Evolutionary conservation across 1,140 invertebrate species (phyloP).

Genomic region (Zophobas morio): DNA sequence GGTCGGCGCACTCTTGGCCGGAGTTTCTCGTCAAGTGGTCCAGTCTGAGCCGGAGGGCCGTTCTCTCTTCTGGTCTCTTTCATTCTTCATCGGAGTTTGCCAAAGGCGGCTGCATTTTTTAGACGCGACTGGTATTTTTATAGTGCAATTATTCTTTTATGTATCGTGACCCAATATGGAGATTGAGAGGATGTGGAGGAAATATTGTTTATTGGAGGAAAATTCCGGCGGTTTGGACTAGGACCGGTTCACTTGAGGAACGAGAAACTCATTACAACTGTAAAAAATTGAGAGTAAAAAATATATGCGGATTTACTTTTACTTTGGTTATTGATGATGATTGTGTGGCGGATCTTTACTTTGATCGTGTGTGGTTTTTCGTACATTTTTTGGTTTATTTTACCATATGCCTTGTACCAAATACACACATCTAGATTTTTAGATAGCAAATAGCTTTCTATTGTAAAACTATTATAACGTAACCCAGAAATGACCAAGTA

Average conservation of each 20-base stretch:
- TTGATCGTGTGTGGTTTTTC: neutral
- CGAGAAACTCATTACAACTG: conserved; percentile 8
- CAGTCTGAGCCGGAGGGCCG: conserved; percentile 46
- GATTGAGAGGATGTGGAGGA: neutral
- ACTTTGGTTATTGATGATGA: neutral
- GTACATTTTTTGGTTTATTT: too few relatives aligned
- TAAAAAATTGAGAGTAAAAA: conserved; percentile 35
- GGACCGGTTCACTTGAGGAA: neutral
- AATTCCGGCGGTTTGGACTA: neutral
- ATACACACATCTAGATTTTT: too few relatives aligned
- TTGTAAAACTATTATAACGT: too few relatives aligned
- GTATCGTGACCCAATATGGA: conserved; percentile 25
- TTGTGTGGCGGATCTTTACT: neutral
- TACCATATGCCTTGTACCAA: too few relatives aligned
- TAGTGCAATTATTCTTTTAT: conserved; percentile 35
- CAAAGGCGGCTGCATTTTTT: conserved; percentile 43
- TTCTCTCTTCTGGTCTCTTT: conserved; percentile 53
- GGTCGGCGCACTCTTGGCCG: conserved; percentile 13
- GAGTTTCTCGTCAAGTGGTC: conserved; percentile 54
- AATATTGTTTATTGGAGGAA: neutral
- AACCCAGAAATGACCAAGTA: too few relatives aligned
- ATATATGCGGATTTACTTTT: conserved; percentile 13
- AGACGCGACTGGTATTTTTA: conserved; percentile 44
- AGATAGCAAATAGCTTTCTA: too few relatives aligned
- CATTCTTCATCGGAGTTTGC: conserved; percentile 41